Percentiles rank a stretch among this genome's conserved stretches.
Conservation (phyloP, 2,888 invertebrate genomes). For the Hypsopygia costalis region DNA sequence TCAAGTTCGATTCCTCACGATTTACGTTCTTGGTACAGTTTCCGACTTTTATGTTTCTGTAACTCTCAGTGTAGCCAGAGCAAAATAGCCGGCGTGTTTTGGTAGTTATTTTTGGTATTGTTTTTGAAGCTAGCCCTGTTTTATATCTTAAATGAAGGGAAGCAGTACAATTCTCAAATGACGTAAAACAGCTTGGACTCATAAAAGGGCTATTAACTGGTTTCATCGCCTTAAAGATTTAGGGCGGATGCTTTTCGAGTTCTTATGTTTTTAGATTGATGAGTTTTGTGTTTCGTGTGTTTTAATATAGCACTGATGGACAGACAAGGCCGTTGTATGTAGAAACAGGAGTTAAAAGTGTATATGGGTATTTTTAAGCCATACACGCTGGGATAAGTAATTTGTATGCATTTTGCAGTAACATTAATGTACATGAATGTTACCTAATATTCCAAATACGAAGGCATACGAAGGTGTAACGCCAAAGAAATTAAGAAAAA, state of each 20-base stretch:
- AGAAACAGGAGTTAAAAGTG: no score
- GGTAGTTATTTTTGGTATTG: slow-evolving; percentile 9
- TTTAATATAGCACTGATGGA: no score
- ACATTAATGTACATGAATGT: no score
- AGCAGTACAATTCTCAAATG: slow-evolving; percentile 2
- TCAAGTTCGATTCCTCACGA: slow-evolving; percentile 27
- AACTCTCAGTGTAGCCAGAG: slow-evolving; percentile 8
- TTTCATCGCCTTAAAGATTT: not conserved
- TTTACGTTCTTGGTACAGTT: slow-evolving; percentile 37
- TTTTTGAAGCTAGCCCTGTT: slow-evolving; percentile 4
- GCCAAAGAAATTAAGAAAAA: no score
- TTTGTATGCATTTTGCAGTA: no score
- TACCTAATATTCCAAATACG: no score
- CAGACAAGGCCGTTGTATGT: no score
- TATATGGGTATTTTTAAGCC: no score
- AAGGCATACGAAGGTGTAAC: no score
- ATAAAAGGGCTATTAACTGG: slow-evolving; percentile 7
- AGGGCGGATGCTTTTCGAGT: slow-evolving; percentile 4
- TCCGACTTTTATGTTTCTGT: slow-evolving; percentile 39
- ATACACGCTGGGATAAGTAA: no score
- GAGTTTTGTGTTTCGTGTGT: not conserved
- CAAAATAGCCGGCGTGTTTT: slow-evolving; percentile 3
- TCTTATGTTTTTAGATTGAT: slow-evolving; percentile 1
- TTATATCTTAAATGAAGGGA: slow-evolving; percentile 5
- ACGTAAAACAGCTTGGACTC: slow-evolving; percentile 6